Percentiles rank a stretch among this genome's conserved stretches.
These are phyloP conservation scores for Erebia epiphron DNA, from an alignment of 2,888 invertebrate species.

Conservation along the genomic window DNA sequence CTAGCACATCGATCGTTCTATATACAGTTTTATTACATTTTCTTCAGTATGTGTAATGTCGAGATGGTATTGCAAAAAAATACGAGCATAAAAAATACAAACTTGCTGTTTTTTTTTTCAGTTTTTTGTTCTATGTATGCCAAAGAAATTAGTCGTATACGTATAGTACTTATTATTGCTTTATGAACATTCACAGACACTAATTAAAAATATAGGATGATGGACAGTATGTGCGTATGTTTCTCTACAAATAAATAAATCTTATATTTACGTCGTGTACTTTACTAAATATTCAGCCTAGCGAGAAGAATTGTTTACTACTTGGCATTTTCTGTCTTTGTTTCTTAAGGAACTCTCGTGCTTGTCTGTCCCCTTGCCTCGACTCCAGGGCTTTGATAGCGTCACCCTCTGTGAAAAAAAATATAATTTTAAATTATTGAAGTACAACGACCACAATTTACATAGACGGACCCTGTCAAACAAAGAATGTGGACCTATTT, in stretches of 20 bases:
- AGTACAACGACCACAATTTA: no score
- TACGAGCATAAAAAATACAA: no score
- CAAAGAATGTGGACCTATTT: no score
- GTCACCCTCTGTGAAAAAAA: slow-evolving; percentile 82
- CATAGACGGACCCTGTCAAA: no score
- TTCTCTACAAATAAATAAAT: slow-evolving; percentile 22
- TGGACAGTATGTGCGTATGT: slow-evolving; percentile 16
- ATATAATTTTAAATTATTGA: neutral
- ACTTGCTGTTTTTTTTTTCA: no score
- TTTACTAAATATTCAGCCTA: slow-evolving; percentile 54
- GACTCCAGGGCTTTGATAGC: slow-evolving; percentile 90
- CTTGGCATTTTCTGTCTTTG: slow-evolving; percentile 85
- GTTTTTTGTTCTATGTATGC: no score
- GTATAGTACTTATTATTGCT: neutral
- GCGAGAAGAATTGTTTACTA: slow-evolving; percentile 71
- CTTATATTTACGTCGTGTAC: neutral
- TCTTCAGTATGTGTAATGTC: no score
- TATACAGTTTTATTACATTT: neutral
- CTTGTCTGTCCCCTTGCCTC: slow-evolving; percentile 93
- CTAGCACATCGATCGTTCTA: neutral
- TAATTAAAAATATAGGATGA: neutral
- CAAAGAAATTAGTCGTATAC: neutral
- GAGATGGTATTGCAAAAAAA: no score
- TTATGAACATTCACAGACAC: slow-evolving; percentile 6
- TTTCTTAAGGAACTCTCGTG: slow-evolving; percentile 94